Conservation (phyloP, 2,888 invertebrate genomes). For the Blomia tropicalis region DNA sequence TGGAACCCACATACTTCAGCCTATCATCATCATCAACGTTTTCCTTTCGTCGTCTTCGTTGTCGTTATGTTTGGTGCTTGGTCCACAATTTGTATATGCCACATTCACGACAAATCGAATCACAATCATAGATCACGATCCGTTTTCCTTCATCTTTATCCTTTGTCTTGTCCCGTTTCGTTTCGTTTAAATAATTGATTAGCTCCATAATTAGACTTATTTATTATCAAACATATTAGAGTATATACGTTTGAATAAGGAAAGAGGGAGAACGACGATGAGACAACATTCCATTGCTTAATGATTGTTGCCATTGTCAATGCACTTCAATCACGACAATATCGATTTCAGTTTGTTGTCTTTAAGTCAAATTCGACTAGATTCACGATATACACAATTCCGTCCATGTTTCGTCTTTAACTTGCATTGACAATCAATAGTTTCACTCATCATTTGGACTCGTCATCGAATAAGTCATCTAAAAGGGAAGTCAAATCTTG, state of each 20-base stretch:
- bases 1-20: not conserved
- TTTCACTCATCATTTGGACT: too few relatives aligned
- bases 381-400: too few relatives aligned
- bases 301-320: not conserved
- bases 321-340: not conserved
- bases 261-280: too few relatives aligned
- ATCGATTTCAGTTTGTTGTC: not conserved
- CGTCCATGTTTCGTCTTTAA: too few relatives aligned
- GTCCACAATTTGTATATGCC: too few relatives aligned
- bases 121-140: conserved; percentile 1
- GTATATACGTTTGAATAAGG: too few relatives aligned
- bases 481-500: too few relatives aligned
- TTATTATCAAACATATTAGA: not conserved
- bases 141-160: not conserved
- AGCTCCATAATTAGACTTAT: conserved; percentile 9
- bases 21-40: not conserved
- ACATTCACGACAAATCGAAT: too few relatives aligned
- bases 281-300: conserved; percentile 5
- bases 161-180: too few relatives aligned
- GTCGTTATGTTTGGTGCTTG: too few relatives aligned
- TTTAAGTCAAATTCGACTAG: not conserved
- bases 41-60: not conserved
- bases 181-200: conserved; percentile 8
- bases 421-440: too few relatives aligned
- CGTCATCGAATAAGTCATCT: too few relatives aligned